These are phyloP conservation scores for Apamea crenata DNA, from an alignment of 2,888 invertebrate genomes.

Conservation along the genomic window DNA sequence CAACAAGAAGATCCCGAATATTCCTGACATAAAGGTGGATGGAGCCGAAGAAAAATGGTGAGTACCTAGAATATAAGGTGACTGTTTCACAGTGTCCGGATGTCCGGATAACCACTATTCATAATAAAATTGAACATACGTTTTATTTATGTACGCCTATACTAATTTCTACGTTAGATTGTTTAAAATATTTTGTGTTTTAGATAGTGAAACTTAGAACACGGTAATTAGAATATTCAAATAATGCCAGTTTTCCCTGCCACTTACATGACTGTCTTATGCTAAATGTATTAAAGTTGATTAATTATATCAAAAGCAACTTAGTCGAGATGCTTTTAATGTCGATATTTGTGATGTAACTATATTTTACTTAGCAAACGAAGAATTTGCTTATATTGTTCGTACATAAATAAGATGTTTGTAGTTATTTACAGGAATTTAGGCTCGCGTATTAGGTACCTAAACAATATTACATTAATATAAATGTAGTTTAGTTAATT, in stretches of 20 bases:
- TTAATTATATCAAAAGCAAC: background rate
- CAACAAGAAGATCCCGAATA: slow-evolving; percentile 98
- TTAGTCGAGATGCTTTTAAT: background rate
- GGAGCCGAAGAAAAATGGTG: slow-evolving; percentile 97
- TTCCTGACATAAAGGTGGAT: slow-evolving; percentile 97
- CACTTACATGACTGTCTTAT: too few species aligned
- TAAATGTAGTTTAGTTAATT: background rate
- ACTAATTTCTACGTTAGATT: background rate
- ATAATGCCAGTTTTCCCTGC: too few species aligned
- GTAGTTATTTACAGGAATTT: background rate
- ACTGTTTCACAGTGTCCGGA: too few species aligned
- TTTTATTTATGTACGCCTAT: background rate
- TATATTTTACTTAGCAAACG: too few species aligned
- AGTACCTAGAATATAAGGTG: slow-evolving; percentile 72
- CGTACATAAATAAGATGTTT: background rate
- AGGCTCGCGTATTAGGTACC: background rate
- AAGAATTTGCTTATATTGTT: background rate
- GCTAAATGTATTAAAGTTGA: background rate
- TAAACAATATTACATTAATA: background rate
- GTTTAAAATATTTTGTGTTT: background rate
- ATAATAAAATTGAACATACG: background rate
- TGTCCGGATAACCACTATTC: background rate
- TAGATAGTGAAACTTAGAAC: background rate
- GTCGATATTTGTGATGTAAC: background rate
- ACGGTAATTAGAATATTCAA: background rate